Evolutionary conservation across 2,888 invertebrate species (phyloP).

Genomic region (Cheilosia urbana): DNA sequence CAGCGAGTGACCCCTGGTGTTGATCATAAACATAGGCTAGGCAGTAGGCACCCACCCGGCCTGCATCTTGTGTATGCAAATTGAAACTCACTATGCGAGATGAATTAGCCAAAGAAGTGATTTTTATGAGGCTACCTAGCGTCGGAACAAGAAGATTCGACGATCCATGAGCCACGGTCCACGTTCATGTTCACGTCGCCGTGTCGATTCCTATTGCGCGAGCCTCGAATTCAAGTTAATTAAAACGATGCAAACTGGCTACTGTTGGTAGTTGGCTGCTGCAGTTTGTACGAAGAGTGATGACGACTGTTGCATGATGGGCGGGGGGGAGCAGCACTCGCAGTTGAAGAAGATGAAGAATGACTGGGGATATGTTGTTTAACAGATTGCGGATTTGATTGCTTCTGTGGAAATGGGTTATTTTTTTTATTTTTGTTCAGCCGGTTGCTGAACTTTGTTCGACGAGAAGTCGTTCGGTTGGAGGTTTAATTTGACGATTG

Average conservation of each 20-base stretch:
- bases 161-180: not conserved
- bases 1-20: conserved; percentile 30
- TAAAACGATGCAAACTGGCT: conserved; percentile 69
- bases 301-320: not conserved
- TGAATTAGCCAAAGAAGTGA: conserved; percentile 68
- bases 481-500: conserved; percentile 6
- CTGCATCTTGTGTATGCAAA: conserved; percentile 57
- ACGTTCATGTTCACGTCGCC: conserved; percentile 23
- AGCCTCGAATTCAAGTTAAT: conserved; percentile 68
- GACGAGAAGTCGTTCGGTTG: not conserved
- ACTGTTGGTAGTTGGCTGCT: conserved; percentile 50
- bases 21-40: conserved; percentile 58
- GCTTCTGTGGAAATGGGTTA: conserved; percentile 52
- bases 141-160: conserved; percentile 26
- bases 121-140: conserved; percentile 56
- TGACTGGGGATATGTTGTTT: conserved; percentile 29
- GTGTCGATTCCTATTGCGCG: conserved; percentile 38
- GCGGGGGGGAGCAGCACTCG: not conserved
- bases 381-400: conserved; percentile 55
- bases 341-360: conserved; percentile 37
- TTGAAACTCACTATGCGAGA: conserved; percentile 61
- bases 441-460: conserved; percentile 36
- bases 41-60: not conserved
- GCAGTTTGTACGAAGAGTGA: not conserved
- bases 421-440: not conserved